Percentiles rank a stretch among this genome's conserved stretches.
These are phyloP conservation scores for Atlantisia rogersi DNA, from an alignment of 2,113 vertebrate genomes.

Conservation along the genomic window DNA sequence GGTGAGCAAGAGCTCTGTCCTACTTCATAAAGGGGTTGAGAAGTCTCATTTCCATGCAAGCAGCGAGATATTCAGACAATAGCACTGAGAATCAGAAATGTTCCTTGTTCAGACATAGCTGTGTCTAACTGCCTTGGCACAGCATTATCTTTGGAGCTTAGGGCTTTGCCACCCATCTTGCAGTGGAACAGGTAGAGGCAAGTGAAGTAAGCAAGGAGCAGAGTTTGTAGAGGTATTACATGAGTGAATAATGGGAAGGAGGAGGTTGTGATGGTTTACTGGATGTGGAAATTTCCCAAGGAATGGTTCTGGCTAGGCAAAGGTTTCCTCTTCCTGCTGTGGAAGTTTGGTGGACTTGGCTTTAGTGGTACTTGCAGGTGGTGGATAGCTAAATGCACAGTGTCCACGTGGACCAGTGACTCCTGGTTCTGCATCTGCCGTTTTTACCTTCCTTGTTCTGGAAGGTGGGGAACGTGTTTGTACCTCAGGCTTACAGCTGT, in stretches of 20 bases:
- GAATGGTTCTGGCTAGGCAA: neutral
- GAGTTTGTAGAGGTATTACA: neutral
- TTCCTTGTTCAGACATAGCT: neutral
- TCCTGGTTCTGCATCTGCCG: neutral
- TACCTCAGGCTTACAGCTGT: neutral
- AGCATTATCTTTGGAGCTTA: slow-evolving; percentile 19
- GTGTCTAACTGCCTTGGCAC: slow-evolving; percentile 14
- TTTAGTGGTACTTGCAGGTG: neutral
- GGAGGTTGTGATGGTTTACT: neutral
- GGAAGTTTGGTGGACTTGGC: neutral
- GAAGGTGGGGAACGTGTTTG: neutral
- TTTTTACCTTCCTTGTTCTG: neutral
- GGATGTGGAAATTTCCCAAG: neutral
- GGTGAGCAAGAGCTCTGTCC: neutral
- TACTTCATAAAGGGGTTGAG: neutral
- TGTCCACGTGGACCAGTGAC: neutral
- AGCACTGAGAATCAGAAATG: neutral
- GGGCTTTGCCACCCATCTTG: slow-evolving; percentile 8
- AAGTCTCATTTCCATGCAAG: neutral
- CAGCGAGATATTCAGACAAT: neutral
- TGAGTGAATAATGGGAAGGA: neutral
- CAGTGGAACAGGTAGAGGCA: neutral
- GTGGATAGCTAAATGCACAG: neutral
- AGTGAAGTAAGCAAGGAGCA: neutral
- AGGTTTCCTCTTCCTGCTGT: neutral